A percentile compares a stretch with the other conserved stretches of the same genome.
Conservation (phyloP, 2,888 invertebrate species). For the Tetramorium bicarinatum region DNA sequence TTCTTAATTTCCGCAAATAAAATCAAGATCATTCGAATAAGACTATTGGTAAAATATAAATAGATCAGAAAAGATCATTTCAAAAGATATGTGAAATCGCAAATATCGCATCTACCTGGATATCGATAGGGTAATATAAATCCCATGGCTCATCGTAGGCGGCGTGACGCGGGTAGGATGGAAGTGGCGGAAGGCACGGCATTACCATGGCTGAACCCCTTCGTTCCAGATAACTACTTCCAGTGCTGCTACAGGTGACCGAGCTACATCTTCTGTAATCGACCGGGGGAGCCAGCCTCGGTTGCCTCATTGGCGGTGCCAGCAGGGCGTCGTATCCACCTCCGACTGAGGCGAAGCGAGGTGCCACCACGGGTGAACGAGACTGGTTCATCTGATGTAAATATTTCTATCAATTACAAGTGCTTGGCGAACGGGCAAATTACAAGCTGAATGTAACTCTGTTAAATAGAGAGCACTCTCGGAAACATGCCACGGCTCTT, state of each 20-base stretch:
- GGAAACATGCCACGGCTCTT: neutral
- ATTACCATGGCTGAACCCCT: conserved; percentile 93
- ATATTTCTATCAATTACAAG: conserved; percentile 38
- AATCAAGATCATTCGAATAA: neutral
- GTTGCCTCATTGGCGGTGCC: conserved; percentile 90
- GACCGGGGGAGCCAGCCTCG: conserved; percentile 81
- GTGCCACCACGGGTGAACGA: conserved; percentile 76
- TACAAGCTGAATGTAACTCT: neutral
- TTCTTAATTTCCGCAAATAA: neutral
- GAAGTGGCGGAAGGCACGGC: conserved; percentile 90
- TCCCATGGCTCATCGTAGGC: conserved; percentile 87
- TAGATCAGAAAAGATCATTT: neutral
- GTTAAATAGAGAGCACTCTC: neutral
- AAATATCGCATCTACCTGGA: conserved; percentile 85
- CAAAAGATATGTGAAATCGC: neutral
- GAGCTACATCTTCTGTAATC: conserved; percentile 91
- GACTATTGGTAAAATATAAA: too few relatives aligned
- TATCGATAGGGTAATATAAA: conserved; percentile 89
- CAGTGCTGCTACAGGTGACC: conserved; percentile 94
- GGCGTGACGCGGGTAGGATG: conserved; percentile 85
- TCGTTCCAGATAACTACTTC: conserved; percentile 93
- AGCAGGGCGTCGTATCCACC: conserved; percentile 91
- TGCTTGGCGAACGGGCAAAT: conserved; percentile 13
- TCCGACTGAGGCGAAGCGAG: conserved; percentile 89
- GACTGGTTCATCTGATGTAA: conserved; percentile 75